phyloP scores from a whole-genome alignment of 2,888 invertebrate species.

The Spisula subtruncata region DNA sequence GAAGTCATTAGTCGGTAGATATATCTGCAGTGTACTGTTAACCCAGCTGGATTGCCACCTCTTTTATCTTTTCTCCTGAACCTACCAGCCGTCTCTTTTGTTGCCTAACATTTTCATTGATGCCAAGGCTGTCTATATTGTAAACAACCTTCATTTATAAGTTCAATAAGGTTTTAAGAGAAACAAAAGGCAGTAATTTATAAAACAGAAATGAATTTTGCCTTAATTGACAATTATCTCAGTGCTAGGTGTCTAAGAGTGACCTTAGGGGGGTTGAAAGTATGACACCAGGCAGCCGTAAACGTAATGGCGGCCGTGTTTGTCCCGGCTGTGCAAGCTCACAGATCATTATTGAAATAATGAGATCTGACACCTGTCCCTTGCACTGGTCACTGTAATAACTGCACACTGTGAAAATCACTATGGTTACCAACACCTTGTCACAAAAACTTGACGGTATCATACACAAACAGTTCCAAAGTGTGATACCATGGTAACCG shows the following conservation, averaged over 20 bases:
- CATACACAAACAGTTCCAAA: constrained; percentile 24
- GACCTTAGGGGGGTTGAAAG: not conserved
- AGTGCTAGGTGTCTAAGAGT: not conserved
- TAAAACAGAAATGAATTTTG: not conserved
- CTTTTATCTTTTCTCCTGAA: not conserved
- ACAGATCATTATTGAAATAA: constrained; percentile 41
- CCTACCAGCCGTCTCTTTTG: not conserved
- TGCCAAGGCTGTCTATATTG: not conserved
- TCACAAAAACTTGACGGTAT: constrained; percentile 36
- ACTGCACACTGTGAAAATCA: constrained; percentile 36
- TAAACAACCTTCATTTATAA: not conserved
- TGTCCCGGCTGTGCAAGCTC: constrained; percentile 5
- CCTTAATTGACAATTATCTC: not conserved
- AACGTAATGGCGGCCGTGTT: not conserved
- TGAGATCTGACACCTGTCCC: constrained; percentile 51
- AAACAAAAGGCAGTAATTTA: not conserved
- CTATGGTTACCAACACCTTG: constrained; percentile 52
- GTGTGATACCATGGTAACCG: constrained; percentile 9
- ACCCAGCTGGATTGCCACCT: not conserved
- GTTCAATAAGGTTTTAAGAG: not conserved
- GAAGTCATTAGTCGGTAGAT: constrained; percentile 10
- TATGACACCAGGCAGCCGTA: not conserved
- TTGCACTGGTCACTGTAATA: constrained; percentile 36
- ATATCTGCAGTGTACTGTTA: not conserved
- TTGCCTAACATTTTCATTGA: not conserved